phyloP scores from a whole-genome alignment of 2,797 vertebrate genomes.

The Sphenodon punctatus region DNA sequence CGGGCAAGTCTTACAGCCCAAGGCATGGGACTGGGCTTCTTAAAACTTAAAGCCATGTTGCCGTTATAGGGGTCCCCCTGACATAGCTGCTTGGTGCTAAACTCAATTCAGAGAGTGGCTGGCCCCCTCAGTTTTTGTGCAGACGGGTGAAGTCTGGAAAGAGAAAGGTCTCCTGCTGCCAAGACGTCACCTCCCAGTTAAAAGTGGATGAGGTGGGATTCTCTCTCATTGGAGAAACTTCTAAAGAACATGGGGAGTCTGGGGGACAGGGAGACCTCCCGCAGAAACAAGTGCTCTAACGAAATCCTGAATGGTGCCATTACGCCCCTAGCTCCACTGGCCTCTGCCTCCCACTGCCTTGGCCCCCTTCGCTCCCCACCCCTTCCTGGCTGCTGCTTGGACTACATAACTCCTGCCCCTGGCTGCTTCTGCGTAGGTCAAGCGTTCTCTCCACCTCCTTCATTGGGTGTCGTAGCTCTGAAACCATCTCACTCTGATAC shows the following conservation, averaged over 20 bases:
- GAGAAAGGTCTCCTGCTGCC: background rate
- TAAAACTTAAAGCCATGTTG: slow-evolving; percentile 4
- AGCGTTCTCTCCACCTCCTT: slow-evolving; percentile 40
- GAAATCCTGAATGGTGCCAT: slow-evolving; percentile 37
- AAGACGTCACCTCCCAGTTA: slow-evolving; percentile 46
- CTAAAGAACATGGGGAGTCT: background rate
- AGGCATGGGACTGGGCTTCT: slow-evolving; percentile 48
- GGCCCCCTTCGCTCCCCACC: background rate
- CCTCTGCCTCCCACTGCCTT: background rate
- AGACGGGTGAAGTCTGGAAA: background rate
- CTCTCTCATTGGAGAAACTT: background rate
- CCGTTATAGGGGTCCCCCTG: background rate
- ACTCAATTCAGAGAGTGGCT: slow-evolving; percentile 18
- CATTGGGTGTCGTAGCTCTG: slow-evolving; percentile 62
- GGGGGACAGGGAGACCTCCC: background rate
- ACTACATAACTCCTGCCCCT: background rate
- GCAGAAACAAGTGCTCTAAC: slow-evolving; percentile 37
- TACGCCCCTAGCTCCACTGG: slow-evolving; percentile 13
- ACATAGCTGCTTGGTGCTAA: slow-evolving; percentile 60
- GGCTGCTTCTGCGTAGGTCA: slow-evolving; percentile 53
- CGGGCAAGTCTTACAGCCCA: background rate
- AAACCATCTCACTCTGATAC: slow-evolving; percentile 84
- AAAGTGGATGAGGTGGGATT: slow-evolving; percentile 3
- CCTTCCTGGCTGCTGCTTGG: background rate
- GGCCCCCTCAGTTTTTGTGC: background rate